Conservation (phyloP, 2,888 invertebrate genomes). For the Portevinia maculata region DNA sequence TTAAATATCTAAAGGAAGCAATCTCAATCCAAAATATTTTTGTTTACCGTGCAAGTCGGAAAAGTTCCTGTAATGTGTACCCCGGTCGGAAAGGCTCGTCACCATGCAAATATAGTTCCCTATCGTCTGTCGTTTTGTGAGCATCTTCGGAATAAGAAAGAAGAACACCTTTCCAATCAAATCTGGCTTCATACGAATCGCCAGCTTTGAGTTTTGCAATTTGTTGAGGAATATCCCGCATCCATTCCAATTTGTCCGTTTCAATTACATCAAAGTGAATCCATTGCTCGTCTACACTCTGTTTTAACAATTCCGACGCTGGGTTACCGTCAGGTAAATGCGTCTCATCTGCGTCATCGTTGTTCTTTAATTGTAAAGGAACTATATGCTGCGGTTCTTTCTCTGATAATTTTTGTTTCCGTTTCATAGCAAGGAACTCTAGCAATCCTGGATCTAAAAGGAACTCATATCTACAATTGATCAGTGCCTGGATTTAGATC, state of each 20-base stretch:
- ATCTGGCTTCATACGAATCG: conserved; percentile 90
- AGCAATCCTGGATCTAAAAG: conserved; percentile 79
- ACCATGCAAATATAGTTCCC: conserved; percentile 94
- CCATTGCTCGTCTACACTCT: conserved; percentile 88
- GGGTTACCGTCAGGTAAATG: conserved; percentile 76
- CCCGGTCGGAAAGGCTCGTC: conserved; percentile 96
- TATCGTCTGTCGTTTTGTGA: conserved; percentile 84
- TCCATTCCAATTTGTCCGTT: conserved; percentile 94
- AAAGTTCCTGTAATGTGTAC: conserved; percentile 94
- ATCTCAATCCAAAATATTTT: not conserved
- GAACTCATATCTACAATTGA: not conserved
- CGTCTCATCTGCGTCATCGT: not conserved
- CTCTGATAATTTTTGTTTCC: conserved; percentile 64
- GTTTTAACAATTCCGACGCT: conserved; percentile 85
- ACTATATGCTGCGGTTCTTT: not conserved
- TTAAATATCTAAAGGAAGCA: too few species aligned
- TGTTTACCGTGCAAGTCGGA: conserved; percentile 87
- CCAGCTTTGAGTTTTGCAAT: conserved; percentile 85
- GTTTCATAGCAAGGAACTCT: conserved; percentile 77
- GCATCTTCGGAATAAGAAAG: conserved; percentile 88
- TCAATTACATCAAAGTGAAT: conserved; percentile 94
- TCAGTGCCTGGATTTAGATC: too few species aligned
- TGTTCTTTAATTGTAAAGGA: not conserved
- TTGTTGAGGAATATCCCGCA: conserved; percentile 87
- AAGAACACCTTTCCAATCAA: conserved; percentile 92